Percentiles rank a stretch among this genome's conserved stretches.
Conservation (phyloP, 2,113 vertebrate genomes). For the Gopherus flavomarginatus region DNA sequence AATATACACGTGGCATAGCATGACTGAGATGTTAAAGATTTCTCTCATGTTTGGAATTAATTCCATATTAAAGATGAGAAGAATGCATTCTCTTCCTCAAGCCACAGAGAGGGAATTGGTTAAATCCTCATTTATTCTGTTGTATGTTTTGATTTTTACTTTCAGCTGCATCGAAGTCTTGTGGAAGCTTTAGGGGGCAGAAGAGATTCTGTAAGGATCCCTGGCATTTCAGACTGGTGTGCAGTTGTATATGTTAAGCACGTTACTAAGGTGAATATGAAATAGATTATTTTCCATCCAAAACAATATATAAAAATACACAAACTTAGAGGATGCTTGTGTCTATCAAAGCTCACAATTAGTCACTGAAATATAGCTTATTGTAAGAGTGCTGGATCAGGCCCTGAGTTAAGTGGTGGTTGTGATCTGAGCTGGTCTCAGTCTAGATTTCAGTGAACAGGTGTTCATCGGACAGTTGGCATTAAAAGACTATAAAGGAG, state of each 20-base stretch:
- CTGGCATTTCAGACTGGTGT: neutral
- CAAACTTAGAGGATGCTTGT: neutral
- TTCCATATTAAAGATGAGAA: neutral
- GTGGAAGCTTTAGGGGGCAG: neutral
- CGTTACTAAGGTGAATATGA: neutral
- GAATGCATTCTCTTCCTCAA: neutral
- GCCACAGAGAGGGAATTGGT: neutral
- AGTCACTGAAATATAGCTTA: neutral
- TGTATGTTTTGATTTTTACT: neutral
- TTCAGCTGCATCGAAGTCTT: neutral
- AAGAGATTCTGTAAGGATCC: neutral
- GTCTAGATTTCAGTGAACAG: neutral
- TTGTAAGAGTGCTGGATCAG: neutral
- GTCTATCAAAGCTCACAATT: neutral
- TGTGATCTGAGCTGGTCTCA: neutral
- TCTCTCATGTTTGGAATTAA: constrained; percentile 36
- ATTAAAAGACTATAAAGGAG: neutral
- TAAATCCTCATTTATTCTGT: neutral
- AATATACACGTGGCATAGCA: constrained; percentile 12
- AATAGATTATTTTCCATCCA: neutral
- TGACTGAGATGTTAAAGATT: constrained; percentile 5
- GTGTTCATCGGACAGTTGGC: neutral
- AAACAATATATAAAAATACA: neutral
- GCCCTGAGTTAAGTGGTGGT: neutral
- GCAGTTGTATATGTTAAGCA: neutral